Evolutionary conservation across 2,888 invertebrate genomes (phyloP).

Genomic region (Crocallis elinguaria): DNA sequence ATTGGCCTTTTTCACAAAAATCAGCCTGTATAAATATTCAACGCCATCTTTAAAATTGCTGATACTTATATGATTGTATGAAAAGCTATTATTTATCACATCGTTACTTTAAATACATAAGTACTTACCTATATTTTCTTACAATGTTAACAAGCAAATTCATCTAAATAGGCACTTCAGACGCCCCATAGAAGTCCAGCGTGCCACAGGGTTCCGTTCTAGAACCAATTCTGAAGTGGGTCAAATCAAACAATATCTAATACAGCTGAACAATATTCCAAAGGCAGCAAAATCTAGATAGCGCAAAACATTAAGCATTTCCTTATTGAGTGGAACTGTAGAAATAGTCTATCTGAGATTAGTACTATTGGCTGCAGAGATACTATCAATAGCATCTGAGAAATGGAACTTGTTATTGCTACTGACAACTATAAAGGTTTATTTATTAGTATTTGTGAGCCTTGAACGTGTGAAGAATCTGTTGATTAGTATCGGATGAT

Average conservation of each 20-base stretch:
- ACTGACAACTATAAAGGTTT: slow-evolving; percentile 59
- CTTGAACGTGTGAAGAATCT: slow-evolving; percentile 50
- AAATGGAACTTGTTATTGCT: slow-evolving; percentile 59
- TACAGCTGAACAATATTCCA: slow-evolving; percentile 33
- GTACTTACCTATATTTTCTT: no score
- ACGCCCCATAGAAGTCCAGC: neutral
- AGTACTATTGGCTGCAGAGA: slow-evolving; percentile 30
- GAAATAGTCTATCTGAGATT: slow-evolving; percentile 27
- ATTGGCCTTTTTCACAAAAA: no score
- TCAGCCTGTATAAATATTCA: no score
- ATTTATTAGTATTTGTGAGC: slow-evolving; percentile 56
- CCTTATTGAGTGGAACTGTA: slow-evolving; percentile 47
- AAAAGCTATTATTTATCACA: neutral
- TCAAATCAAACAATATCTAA: slow-evolving; percentile 25
- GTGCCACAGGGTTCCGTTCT: slow-evolving; percentile 19
- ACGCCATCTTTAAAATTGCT: no score
- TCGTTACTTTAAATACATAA: neutral
- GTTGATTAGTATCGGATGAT: slow-evolving; percentile 47
- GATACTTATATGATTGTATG: no score
- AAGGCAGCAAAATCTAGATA: slow-evolving; percentile 41
- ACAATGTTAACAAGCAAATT: slow-evolving; percentile 6
- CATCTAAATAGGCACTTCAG: slow-evolving; percentile 9
- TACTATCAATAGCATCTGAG: slow-evolving; percentile 44
- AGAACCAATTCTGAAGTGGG: slow-evolving; percentile 13
- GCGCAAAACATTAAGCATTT: slow-evolving; percentile 41